A percentile compares a stretch with the other conserved stretches of the same genome.
phyloP scores from a whole-genome alignment of 2,888 invertebrate genomes.

The Ophonus ardosiacus region DNA sequence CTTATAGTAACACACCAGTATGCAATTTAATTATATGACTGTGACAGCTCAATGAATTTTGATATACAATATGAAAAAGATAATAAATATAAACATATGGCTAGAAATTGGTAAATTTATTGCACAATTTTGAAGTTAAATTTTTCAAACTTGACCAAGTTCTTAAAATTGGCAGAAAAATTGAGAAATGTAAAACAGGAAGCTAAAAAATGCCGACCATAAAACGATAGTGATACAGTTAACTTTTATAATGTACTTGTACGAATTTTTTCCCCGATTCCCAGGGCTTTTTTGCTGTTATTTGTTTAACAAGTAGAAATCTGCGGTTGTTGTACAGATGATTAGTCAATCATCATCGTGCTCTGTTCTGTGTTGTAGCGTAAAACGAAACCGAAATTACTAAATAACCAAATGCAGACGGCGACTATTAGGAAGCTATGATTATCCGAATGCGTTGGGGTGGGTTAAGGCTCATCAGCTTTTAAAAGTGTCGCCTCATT shows the following conservation, averaged over 20 bases:
- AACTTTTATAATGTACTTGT: not conserved
- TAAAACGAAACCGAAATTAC: slow-evolving; percentile 57
- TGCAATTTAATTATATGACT: too few species aligned
- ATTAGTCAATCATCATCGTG: slow-evolving; percentile 53
- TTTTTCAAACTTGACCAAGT: too few species aligned
- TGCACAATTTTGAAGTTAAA: too few species aligned
- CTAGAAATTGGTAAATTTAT: too few species aligned
- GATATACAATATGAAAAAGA: too few species aligned
- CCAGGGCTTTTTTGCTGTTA: not conserved
- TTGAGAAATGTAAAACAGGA: too few species aligned
- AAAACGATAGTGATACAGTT: not conserved
- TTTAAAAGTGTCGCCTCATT: slow-evolving; percentile 42
- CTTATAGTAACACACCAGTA: too few species aligned
- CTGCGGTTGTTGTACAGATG: slow-evolving; percentile 33
- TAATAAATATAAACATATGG: too few species aligned
- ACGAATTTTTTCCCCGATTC: not conserved
- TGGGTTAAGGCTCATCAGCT: slow-evolving; percentile 62
- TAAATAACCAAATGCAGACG: slow-evolving; percentile 61
- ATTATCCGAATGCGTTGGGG: slow-evolving; percentile 61
- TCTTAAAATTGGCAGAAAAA: too few species aligned
- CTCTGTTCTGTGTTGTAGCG: slow-evolving; percentile 24
- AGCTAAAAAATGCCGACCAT: not conserved
- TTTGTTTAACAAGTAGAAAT: slow-evolving; percentile 32
- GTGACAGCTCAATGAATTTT: too few species aligned
- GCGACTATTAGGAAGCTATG: slow-evolving; percentile 63